phyloP scores from a whole-genome alignment of 1,140 invertebrate genomes.

The Thereuonema tuberculata region DNA sequence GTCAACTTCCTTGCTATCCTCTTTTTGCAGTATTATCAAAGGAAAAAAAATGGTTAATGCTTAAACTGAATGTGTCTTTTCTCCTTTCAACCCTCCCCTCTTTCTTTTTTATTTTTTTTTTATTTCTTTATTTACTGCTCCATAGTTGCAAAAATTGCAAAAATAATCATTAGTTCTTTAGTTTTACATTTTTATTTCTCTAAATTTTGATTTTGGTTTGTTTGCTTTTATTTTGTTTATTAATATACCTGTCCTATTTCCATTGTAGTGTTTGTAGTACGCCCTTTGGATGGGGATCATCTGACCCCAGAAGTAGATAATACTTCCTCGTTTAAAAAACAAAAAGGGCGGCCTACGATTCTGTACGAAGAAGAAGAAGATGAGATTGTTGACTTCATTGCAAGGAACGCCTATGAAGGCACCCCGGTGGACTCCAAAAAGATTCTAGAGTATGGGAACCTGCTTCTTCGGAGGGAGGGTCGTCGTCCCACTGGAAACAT shows the following conservation, averaged over 20 bases:
- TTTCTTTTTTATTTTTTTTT: no score
- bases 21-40: no score
- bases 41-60: no score
- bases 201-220: no score
- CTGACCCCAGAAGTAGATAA: neutral
- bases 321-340: neutral
- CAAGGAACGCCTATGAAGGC: neutral
- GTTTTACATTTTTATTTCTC: no score
- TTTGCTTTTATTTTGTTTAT: no score
- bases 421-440: constrained; percentile 8
- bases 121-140: no score
- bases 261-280: constrained; percentile 12
- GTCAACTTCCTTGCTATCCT: no score
- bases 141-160: no score
- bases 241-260: constrained; percentile 7
- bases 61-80: no score
- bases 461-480: constrained; percentile 4
- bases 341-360: constrained; percentile 12
- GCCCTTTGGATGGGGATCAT: neutral
- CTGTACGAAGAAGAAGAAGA: constrained; percentile 13
- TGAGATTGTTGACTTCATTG: constrained; percentile 6
- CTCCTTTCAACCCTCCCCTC: no score
- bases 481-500: constrained; percentile 11
- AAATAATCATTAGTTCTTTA: no score
- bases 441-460: constrained; percentile 10